Conservation (phyloP, 2,888 invertebrate species). For the Oxycera nigricornis region DNA sequence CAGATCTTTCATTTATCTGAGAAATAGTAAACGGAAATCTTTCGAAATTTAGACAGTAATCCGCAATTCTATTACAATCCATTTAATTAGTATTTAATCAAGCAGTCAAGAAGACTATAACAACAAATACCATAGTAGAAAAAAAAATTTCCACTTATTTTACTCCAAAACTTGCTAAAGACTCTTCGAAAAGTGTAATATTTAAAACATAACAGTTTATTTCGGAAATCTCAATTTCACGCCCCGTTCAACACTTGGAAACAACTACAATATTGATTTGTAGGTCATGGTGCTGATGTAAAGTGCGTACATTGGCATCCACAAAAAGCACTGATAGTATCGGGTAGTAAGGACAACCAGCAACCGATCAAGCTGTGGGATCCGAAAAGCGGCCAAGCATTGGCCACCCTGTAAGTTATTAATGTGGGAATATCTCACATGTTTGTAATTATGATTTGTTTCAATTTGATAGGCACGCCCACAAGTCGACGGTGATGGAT, state of each 20-base stretch:
- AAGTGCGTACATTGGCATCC: constrained; percentile 99
- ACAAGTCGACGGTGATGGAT: constrained; percentile 99
- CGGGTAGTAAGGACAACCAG: constrained; percentile 99
- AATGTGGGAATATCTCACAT: not conserved
- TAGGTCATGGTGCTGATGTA: constrained; percentile 97
- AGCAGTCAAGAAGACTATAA: no score
- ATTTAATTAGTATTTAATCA: no score
- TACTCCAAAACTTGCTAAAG: no score
- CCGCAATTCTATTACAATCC: no score
- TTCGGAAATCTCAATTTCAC: not conserved
- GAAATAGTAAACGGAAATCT: no score
- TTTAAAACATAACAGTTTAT: not conserved
- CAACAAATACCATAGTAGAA: no score
- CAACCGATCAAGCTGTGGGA: constrained; percentile 99
- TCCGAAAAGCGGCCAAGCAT: constrained; percentile 92
- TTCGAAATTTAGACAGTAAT: no score
- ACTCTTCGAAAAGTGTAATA: no score
- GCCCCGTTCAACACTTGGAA: not conserved
- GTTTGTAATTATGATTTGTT: constrained; percentile 36
- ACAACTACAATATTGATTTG: not conserved
- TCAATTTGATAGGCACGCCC: constrained; percentile 79
- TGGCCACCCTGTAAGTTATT: constrained; percentile 88
- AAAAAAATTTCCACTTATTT: no score
- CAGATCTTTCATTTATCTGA: no score
- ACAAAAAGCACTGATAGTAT: constrained; percentile 93